A percentile compares a stretch with the other conserved stretches of the same genome.
Conservation (phyloP, 2,113 vertebrate species). For the Cyanoramphus novaezelandiae region DNA sequence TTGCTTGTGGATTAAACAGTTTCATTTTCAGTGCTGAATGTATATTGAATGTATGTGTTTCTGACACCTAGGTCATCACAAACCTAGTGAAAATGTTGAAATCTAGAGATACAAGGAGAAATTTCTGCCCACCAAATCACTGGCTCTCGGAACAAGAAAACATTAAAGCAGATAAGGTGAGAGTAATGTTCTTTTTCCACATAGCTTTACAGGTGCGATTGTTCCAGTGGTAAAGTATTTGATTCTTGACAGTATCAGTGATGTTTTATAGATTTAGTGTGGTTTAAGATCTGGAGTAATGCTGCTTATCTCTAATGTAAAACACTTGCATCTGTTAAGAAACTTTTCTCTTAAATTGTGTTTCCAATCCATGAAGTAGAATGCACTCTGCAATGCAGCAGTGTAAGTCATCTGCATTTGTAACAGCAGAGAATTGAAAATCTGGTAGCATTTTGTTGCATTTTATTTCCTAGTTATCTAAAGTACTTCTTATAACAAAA, state of each 20-base stretch:
- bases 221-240: neutral
- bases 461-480: neutral
- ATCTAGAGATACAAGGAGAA: slow-evolving; percentile 91
- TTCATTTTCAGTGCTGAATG: neutral
- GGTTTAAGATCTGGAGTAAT: neutral
- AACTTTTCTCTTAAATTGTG: neutral
- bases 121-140: slow-evolving; percentile 93
- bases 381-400: neutral
- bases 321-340: neutral
- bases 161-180: slow-evolving; percentile 95
- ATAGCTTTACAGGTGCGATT: neutral
- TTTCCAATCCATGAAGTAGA: neutral
- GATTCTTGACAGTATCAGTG: neutral
- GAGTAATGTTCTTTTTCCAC: neutral
- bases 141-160: slow-evolving; percentile 97
- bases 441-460: neutral
- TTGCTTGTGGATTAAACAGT: neutral
- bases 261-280: neutral
- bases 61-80: slow-evolving; percentile 88
- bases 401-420: neutral
- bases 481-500: neutral
- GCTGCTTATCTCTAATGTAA: neutral
- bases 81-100: slow-evolving; percentile 99
- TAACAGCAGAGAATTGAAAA: neutral
- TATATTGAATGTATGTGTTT: neutral